phyloP scores from a whole-genome alignment of 2,113 vertebrate genomes.

The Hassar affinis region DNA sequence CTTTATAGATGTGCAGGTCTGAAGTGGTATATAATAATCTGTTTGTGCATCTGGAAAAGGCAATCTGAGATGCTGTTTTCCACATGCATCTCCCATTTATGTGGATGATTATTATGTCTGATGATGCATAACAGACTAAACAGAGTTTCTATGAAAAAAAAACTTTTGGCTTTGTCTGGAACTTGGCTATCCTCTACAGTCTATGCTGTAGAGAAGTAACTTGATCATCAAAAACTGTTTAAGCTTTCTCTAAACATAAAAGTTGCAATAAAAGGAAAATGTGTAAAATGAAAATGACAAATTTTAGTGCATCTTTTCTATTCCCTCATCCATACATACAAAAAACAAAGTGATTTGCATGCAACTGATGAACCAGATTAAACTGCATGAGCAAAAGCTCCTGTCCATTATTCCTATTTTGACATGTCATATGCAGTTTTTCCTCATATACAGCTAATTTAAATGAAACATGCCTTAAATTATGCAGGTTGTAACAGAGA shows the following conservation, averaged over 20 bases:
- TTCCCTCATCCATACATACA: not conserved
- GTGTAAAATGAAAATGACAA: not conserved
- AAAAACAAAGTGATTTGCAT: not conserved
- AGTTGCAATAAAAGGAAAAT: not conserved
- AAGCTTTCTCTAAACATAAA: not conserved
- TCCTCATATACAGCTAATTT: not conserved
- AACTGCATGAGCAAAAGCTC: not conserved
- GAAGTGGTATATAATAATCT: not conserved
- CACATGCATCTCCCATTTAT: not conserved
- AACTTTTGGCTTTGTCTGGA: not conserved
- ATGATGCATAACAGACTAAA: not conserved
- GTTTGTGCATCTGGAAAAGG: not conserved
- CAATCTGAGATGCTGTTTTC: not conserved
- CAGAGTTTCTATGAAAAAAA: not conserved
- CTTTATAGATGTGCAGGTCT: not conserved
- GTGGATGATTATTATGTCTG: not conserved
- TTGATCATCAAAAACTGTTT: not conserved
- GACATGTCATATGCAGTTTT: not conserved
- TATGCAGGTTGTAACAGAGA: no score
- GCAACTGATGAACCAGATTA: no score
- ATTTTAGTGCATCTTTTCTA: not conserved
- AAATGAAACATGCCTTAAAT: not conserved
- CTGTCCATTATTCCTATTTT: not conserved
- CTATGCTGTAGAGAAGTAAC: not conserved
- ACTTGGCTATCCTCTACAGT: not conserved